Conservation (phyloP, 2,888 invertebrate species). For the Hymenopus coronatus region DNA sequence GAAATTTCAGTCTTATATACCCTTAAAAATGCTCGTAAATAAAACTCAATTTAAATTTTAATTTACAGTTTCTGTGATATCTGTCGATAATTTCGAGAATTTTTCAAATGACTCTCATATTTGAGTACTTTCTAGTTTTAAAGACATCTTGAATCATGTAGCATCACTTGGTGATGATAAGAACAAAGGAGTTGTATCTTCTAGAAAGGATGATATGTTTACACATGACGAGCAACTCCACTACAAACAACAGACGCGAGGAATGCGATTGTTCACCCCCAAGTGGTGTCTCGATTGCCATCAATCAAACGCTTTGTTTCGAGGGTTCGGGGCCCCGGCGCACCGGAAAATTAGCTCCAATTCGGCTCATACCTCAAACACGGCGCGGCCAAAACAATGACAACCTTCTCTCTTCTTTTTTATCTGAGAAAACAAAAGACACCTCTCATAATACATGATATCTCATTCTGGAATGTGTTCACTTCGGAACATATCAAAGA, state of each 20-base stretch:
- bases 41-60: too few species aligned
- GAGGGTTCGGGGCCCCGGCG: too few species aligned
- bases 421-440: neutral
- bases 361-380: neutral
- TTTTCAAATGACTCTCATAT: too few species aligned
- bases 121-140: too few species aligned
- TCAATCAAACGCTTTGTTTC: neutral
- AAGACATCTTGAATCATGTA: too few species aligned
- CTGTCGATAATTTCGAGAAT: too few species aligned
- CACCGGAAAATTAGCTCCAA: neutral
- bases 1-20: too few species aligned
- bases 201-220: neutral
- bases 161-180: neutral
- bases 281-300: neutral
- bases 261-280: neutral
- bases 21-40: too few species aligned
- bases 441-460: neutral
- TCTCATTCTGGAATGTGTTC: neutral
- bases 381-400: too few species aligned
- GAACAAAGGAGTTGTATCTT: too few species aligned
- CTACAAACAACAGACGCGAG: neutral
- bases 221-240: neutral
- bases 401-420: too few species aligned
- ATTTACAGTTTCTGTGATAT: too few species aligned
- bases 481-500: neutral